These are phyloP conservation scores for Minunthozetes semirufus DNA, from an alignment of 2,888 invertebrate genomes.

Conservation along the genomic window DNA sequence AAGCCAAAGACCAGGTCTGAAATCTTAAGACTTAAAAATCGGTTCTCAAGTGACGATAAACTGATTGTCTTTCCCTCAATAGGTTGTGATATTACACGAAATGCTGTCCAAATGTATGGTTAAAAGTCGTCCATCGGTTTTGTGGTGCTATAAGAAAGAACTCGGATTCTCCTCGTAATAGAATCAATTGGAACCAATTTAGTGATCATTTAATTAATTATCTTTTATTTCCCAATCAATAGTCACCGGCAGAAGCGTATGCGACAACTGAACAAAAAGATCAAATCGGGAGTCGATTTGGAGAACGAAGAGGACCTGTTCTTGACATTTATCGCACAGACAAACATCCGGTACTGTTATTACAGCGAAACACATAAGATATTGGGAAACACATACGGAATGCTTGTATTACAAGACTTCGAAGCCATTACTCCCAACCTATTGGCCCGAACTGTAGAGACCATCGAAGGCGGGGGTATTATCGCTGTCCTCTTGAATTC, in stretches of 20 bases:
- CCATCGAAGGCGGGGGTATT: conserved; percentile 94
- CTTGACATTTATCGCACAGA: conserved; percentile 89
- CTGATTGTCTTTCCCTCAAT: conserved; percentile 37
- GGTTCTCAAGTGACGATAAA: background rate
- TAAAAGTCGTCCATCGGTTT: conserved; percentile 81
- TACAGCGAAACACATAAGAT: conserved; percentile 93
- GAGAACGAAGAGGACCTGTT: conserved; percentile 87
- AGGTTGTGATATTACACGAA: conserved; percentile 95
- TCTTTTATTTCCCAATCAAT: conserved; percentile 18
- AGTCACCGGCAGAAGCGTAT: conserved; percentile 89
- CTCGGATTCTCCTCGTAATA: conserved; percentile 73
- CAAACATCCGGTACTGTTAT: conserved; percentile 93
- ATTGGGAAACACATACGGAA: conserved; percentile 85
- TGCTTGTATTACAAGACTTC: conserved; percentile 63
- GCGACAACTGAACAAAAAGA: conserved; percentile 70
- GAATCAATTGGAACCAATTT: conserved; percentile 39
- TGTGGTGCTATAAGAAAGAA: conserved; percentile 99
- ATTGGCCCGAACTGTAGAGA: conserved; percentile 91
- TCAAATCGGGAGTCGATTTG: conserved; percentile 75
- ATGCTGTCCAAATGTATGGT: conserved; percentile 91
- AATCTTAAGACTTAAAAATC: background rate
- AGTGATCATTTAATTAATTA: background rate
- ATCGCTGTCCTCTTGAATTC: conserved; percentile 73
- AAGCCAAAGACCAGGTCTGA: conserved; percentile 83
- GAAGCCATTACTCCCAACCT: conserved; percentile 96